A percentile compares a stretch with the other conserved stretches of the same genome.
Evolutionary conservation across 1,140 invertebrate genomes (phyloP).

Genomic region (Lasioglossum baleicum): DNA sequence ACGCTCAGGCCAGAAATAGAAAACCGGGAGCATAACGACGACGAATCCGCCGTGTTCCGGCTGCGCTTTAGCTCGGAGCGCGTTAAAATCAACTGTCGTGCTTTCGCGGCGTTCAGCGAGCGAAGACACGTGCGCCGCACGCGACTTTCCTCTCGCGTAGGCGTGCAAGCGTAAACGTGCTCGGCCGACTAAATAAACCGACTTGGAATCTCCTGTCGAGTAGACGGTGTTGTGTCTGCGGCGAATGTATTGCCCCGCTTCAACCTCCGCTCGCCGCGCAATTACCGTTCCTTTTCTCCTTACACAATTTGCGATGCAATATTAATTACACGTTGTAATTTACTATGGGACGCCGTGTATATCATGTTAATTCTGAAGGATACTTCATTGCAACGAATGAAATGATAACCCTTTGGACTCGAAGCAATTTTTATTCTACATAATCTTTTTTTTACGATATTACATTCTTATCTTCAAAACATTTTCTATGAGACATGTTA

Average conservation of each 20-base stretch:
- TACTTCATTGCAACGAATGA: no score
- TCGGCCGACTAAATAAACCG: conserved; percentile 37
- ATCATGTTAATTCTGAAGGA: no score
- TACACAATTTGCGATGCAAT: no score
- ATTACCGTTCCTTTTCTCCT: no score
- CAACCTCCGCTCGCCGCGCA: not conserved
- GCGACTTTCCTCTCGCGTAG: conserved; percentile 27
- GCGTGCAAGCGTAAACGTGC: conserved; percentile 17
- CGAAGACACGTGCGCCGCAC: conserved; percentile 32
- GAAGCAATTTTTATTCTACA: no score
- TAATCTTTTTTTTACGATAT: no score
- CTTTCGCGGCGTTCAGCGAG: not conserved
- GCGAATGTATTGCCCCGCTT: conserved; percentile 13
- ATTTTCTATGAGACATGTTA: no score
- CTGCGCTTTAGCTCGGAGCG: not conserved
- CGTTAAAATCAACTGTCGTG: not conserved
- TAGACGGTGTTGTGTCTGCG: conserved; percentile 18
- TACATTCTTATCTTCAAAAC: no score
- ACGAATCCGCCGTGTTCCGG: not conserved
- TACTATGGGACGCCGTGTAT: no score
- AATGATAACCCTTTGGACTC: no score
- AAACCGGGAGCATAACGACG: not conserved
- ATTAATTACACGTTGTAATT: no score
- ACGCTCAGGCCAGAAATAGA: not conserved
- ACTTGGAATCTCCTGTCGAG: conserved; percentile 10